Conservation (phyloP, 1,140 invertebrate species). For the Hormaphis cornu region DNA sequence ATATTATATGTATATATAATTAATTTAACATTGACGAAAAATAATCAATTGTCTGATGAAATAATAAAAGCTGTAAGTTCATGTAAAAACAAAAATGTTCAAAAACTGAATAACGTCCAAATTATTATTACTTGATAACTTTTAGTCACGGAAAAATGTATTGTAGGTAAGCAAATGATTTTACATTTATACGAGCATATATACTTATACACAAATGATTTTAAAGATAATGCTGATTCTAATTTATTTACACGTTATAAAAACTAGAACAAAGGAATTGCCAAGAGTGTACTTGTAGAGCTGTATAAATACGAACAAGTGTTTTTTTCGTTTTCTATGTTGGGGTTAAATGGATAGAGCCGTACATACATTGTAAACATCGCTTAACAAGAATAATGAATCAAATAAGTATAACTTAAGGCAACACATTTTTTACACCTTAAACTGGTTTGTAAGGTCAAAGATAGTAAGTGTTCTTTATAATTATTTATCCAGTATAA, state of each 20-base stretch:
- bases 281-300: background rate
- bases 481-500: background rate
- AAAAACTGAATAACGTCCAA: background rate
- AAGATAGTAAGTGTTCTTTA: background rate
- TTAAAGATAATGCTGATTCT: background rate
- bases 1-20: too few relatives aligned
- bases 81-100: background rate
- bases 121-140: background rate
- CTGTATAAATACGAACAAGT: slow-evolving; percentile 16
- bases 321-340: slow-evolving; percentile 11
- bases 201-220: background rate
- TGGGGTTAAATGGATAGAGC: background rate
- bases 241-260: slow-evolving; percentile 9
- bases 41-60: too few relatives aligned
- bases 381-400: background rate
- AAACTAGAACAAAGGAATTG: slow-evolving; percentile 11
- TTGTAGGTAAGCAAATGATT: background rate
- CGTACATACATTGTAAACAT: background rate
- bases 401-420: slow-evolving; percentile 4
- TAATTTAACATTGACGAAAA: too few relatives aligned
- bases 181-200: background rate
- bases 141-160: background rate
- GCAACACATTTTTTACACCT: background rate
- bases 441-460: background rate
- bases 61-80: too few relatives aligned